A percentile compares a stretch with the other conserved stretches of the same genome.
Evolutionary conservation across 92 coral and sea anemone genomes (phyloP).

Genomic region (Epizoanthus rinbou): DNA sequence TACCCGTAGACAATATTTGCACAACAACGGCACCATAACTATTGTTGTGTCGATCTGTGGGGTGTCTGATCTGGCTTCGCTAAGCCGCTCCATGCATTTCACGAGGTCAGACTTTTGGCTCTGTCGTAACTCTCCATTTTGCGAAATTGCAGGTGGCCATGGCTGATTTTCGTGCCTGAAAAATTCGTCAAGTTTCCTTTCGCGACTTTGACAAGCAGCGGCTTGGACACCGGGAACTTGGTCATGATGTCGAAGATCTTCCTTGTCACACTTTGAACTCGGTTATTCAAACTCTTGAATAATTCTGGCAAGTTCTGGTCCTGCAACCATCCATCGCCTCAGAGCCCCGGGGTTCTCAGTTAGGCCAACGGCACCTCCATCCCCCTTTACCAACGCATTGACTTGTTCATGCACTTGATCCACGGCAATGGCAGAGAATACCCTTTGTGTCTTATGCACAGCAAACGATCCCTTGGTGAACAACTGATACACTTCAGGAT

Average conservation of each 20-base stretch:
- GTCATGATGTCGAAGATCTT: conserved; percentile 35
- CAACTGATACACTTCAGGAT: conserved; percentile 51
- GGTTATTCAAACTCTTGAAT: conserved; percentile 58
- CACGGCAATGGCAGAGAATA: conserved; percentile 59
- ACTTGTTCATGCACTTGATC: conserved; percentile 69
- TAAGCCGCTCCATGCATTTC: conserved; percentile 42
- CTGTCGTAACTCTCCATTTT: conserved; percentile 24
- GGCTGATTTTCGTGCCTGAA: conserved; percentile 62
- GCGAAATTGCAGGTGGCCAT: conserved; percentile 46
- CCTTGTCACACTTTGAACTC: neutral
- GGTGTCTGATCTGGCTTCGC: neutral
- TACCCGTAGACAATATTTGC: conserved; percentile 45
- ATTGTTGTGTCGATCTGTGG: conserved; percentile 42
- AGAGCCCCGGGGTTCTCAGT: conserved; percentile 63
- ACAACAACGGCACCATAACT: conserved; percentile 50
- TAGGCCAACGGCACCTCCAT: conserved; percentile 65
- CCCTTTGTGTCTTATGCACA: conserved; percentile 55
- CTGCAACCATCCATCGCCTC: conserved; percentile 70
- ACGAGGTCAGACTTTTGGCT: conserved; percentile 46
- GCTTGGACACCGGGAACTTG: conserved; percentile 44
- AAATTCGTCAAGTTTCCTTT: conserved; percentile 55
- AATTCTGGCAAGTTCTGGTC: conserved; percentile 65
- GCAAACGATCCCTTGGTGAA: conserved; percentile 58
- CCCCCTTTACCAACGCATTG: conserved; percentile 67
- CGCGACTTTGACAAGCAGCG: conserved; percentile 58